Percentiles rank a stretch among this genome's conserved stretches.
Conservation (phyloP, 1,140 invertebrate species). For the Drosophila mauritiana region DNA sequence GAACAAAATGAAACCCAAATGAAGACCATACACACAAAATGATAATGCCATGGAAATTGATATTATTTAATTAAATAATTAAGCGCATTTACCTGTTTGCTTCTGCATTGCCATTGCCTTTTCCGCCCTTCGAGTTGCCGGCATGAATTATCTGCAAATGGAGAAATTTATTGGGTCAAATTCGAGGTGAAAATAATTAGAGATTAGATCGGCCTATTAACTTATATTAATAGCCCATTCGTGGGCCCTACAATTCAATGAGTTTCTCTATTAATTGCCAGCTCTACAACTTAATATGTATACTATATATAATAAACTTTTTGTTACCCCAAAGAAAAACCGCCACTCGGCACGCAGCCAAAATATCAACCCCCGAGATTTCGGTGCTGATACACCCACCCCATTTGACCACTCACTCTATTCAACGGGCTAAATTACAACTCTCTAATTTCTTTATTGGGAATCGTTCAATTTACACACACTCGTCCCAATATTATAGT, state of each 20-base stretch:
- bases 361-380: slow-evolving; percentile 5
- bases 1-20: slow-evolving; percentile 63
- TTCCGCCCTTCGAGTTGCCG: slow-evolving; percentile 60
- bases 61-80: background rate
- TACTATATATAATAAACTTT: slow-evolving; percentile 35
- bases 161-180: slow-evolving; percentile 13
- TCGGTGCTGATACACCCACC: slow-evolving; percentile 2
- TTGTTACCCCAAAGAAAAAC: slow-evolving; percentile 61
- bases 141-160: slow-evolving; percentile 80
- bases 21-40: slow-evolving; percentile 53
- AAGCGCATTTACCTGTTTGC: slow-evolving; percentile 74
- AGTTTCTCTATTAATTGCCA: slow-evolving; percentile 48
- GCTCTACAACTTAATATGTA: slow-evolving; percentile 25
- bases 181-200: background rate
- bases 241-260: slow-evolving; percentile 21
- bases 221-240: slow-evolving; percentile 24
- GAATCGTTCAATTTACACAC: background rate
- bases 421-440: background rate
- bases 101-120: slow-evolving; percentile 58
- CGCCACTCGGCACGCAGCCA: slow-evolving; percentile 70
- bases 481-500: background rate
- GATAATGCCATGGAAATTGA: slow-evolving; percentile 31
- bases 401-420: slow-evolving; percentile 54
- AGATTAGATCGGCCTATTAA: slow-evolving; percentile 27
- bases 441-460: slow-evolving; percentile 1